These are phyloP conservation scores for Teleogryllus occipitalis DNA, from an alignment of 1,140 invertebrate genomes.

Conservation along the genomic window DNA sequence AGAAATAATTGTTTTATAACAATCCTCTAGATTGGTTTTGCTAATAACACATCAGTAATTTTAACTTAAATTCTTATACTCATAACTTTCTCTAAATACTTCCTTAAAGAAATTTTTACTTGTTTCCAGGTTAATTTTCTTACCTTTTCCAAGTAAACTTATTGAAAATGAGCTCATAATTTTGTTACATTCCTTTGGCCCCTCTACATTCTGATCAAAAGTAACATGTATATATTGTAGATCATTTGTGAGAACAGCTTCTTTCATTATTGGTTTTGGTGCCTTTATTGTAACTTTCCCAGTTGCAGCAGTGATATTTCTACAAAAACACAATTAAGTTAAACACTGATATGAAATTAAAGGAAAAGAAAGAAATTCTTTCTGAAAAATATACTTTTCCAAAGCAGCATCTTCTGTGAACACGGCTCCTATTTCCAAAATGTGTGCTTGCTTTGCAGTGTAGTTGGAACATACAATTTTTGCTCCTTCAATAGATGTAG, in stretches of 20 bases:
- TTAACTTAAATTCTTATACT: too few species aligned
- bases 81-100: too few species aligned
- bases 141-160: conserved; percentile 9
- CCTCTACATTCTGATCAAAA: conserved; percentile 19
- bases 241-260: conserved; percentile 9
- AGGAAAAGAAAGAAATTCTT: neutral
- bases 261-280: conserved; percentile 8
- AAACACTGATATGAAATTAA: neutral
- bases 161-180: conserved; percentile 9
- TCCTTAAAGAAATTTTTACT: too few species aligned
- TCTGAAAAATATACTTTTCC: conserved; percentile 15
- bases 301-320: neutral
- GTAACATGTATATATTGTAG: conserved; percentile 14
- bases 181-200: conserved; percentile 9
- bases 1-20: too few species aligned
- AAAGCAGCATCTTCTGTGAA: conserved; percentile 20
- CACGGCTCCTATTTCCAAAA: conserved; percentile 16
- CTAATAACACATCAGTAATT: too few species aligned
- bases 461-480: conserved; percentile 11
- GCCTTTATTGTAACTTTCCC: conserved; percentile 10
- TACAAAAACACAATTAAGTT: neutral
- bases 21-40: too few species aligned
- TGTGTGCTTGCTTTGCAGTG: conserved; percentile 2
- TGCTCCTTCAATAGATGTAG: neutral
- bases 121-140: neutral